Evolutionary conservation across 2,797 vertebrate species (phyloP), one percentile per base, ranked within the genome.

Genomic region (Channallabes apus): DNA sequence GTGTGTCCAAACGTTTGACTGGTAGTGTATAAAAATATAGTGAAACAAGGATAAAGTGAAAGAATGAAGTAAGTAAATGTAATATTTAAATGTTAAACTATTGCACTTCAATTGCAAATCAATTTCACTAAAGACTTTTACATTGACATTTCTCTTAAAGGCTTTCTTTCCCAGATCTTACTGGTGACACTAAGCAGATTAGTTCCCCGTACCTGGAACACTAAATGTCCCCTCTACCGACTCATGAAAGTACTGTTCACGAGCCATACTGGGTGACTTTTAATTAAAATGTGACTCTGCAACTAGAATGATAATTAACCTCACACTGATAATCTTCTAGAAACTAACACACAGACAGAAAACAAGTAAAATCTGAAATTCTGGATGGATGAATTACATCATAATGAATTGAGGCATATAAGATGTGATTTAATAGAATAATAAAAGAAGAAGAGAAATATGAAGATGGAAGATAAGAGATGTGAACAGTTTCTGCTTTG

Each of bases 111-210:
- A 24, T 27, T 78, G 22, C 46, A 54, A 58, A 72, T 35, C 38
- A 2, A 61, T 6, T 65, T 80, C 22, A 54, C 35, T 56, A 54
- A 79, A 58, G 85, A 86, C 85, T 67, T 83, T 83, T 80, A 80
- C 76, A 65, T 14, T 83, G 85, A 86, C 69, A 22, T 65, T 82
- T 62, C 35, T 77, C 69, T n/a, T 82, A 41, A 64, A 27, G 51
- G 46, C 71, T 82, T 76, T 82, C 27, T 61, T 67, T 38, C 56
- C n/a, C n/a, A 65, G 56, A 81, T 82, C 80, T 82, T 84, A 71
- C 68, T 82, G 65, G 71, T 82, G 14, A 41, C 72, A 80, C 67
- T 87, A 87, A 87, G 59, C 46, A 83, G 89, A 90, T 90, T 88
- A 88, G 17, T 46, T 22, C 73, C 41, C 20, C n/a, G 59, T 27